phyloP scores from a whole-genome alignment of 2,113 vertebrate species.

The Malaclemys terrapin region DNA sequence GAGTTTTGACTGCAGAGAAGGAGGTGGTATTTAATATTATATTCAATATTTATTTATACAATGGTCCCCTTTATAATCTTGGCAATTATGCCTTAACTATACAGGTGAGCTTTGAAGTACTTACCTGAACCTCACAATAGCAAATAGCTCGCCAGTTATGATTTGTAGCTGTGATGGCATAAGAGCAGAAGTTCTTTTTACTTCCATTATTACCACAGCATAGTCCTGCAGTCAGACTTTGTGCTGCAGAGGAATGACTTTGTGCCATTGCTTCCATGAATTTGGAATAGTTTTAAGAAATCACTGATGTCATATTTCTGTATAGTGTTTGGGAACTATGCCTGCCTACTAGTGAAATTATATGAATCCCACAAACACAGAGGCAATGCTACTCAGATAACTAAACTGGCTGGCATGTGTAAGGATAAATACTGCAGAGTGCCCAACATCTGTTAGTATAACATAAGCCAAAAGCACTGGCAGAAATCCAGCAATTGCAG shows the following conservation, averaged over 20 bases:
- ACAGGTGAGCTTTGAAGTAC: not conserved
- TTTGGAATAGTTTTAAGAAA: not conserved
- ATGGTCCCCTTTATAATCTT: not conserved
- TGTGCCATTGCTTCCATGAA: not conserved
- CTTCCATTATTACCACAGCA: not conserved
- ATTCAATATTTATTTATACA: not conserved
- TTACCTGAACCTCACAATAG: not conserved
- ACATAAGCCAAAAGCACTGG: not conserved
- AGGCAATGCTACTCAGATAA: not conserved
- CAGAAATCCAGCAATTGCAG: not conserved
- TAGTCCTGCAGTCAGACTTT: not conserved
- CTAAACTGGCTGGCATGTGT: not conserved
- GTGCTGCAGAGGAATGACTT: not conserved
- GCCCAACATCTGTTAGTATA: not conserved
- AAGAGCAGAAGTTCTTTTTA: not conserved
- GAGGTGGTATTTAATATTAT: not conserved
- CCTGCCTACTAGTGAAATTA: not conserved
- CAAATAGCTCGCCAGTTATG: not conserved
- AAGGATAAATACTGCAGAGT: not conserved
- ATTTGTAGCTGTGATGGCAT: not conserved
- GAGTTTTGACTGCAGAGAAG: not conserved
- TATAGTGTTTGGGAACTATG: not conserved
- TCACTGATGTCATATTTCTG: not conserved
- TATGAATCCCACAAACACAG: not conserved
- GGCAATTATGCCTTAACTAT: not conserved